A percentile compares a stretch with the other conserved stretches of the same genome.
These are phyloP conservation scores for Sinosuthora webbiana DNA, from an alignment of 2,113 vertebrate species.

Conservation along the genomic window DNA sequence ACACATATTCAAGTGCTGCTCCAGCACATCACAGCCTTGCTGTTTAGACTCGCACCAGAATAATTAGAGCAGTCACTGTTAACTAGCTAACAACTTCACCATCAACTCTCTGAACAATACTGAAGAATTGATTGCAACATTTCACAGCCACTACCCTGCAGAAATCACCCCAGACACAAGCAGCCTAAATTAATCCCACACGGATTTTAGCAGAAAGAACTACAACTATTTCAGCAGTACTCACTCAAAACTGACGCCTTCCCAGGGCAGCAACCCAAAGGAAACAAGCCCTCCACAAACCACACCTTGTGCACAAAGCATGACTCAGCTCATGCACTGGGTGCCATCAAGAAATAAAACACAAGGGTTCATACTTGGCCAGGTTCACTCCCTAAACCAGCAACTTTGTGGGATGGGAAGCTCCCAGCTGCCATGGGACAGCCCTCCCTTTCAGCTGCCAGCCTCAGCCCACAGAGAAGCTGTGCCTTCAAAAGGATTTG, in stretches of 20 bases:
- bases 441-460: not conserved
- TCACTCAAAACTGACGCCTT: not conserved
- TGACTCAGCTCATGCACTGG: not conserved
- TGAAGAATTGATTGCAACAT: not conserved
- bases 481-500: not conserved
- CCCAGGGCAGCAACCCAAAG: slow-evolving; percentile 1
- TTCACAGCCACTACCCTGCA: not conserved
- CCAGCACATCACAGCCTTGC: not conserved
- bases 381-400: not conserved
- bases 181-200: not conserved
- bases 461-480: not conserved
- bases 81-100: slow-evolving; percentile 17
- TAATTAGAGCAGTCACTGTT: slow-evolving; percentile 41
- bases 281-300: slow-evolving; percentile 6
- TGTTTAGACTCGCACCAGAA: slow-evolving; percentile 24
- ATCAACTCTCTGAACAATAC: not conserved
- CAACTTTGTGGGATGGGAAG: not conserved
- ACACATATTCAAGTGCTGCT: not conserved
- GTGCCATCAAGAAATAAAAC: not conserved
- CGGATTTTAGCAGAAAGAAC: not conserved
- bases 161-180: not conserved
- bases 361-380: not conserved
- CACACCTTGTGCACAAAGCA: slow-evolving; percentile 18
- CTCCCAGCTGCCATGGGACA: not conserved
- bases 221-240: not conserved